Conservation (phyloP, 2,888 invertebrate genomes). For the Chromoteleia sp. region DNA sequence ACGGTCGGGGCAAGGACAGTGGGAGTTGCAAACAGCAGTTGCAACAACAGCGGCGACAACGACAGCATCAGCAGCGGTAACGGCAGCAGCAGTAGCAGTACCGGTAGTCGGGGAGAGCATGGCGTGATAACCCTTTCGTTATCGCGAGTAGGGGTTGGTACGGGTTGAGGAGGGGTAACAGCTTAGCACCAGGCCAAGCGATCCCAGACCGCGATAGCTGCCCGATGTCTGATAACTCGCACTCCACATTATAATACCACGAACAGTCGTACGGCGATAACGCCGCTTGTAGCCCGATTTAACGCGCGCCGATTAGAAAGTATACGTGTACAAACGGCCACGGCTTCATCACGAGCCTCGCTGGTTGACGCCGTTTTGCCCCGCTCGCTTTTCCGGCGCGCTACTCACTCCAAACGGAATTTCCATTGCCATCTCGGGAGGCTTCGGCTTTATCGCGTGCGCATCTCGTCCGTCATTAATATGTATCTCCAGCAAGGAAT, state of each 20-base stretch:
- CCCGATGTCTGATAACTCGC: slow-evolving; percentile 83
- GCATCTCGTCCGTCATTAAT: slow-evolving; percentile 33
- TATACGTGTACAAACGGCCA: slow-evolving; percentile 20
- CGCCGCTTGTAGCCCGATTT: slow-evolving; percentile 43
- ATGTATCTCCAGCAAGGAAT: slow-evolving; percentile 18
- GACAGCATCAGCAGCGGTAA: no score
- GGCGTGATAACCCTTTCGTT: slow-evolving; percentile 84
- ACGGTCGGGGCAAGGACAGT: no score
- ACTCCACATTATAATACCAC: slow-evolving; percentile 82
- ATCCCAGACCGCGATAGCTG: slow-evolving; percentile 81
- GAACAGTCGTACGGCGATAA: slow-evolving; percentile 71
- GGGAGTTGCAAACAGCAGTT: no score
- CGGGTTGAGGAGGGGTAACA: slow-evolving; percentile 71
- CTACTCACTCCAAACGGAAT: no score
- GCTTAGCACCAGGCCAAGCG: slow-evolving; percentile 79
- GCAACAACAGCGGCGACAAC: no score
- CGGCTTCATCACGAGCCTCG: slow-evolving; percentile 22
- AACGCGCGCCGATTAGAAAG: slow-evolving; percentile 74
- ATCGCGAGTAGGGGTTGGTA: slow-evolving; percentile 74
- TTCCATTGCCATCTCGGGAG: no score
- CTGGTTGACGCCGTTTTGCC: neutral
- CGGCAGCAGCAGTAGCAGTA: neutral
- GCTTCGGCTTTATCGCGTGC: no score
- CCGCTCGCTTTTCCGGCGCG: neutral
- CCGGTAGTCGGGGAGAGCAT: slow-evolving; percentile 73